Base-by-base conservation (phyloP, 2,797 vertebrate genomes). In the Enteromius anoplus region DNA sequence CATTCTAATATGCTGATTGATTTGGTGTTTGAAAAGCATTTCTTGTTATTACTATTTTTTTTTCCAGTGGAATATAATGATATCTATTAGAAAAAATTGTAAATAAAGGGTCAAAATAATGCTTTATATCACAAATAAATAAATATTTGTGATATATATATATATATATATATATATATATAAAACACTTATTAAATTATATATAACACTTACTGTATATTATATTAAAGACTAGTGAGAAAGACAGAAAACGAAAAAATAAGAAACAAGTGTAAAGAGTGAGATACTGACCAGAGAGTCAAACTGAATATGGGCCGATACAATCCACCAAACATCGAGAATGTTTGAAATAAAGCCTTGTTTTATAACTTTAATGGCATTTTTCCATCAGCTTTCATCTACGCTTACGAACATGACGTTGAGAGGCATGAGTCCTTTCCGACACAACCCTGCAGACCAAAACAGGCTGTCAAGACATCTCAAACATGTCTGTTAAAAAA, bases 401-500 rank as follows among this genome's bases (percentile, higher is more conserved):
- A 34, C 11, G 3, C n/a, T 75, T 81, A 37, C 12, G 23, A 51
- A 82, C 70, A 65, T 65, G 70, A 72, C 21, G 11, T 53, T 81
- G 42, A 81, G 42, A 81, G 58, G 69, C 80, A 65, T 3, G n/a
- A 73, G n/a, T 26, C 21, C 19, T 51, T 64, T 73, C 55, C 80
- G 64, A 12, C 8, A 9, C 45, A 51, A 81, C 80, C 51, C 66
- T 9, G 3, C 34, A 70, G 49, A 71, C 68, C 79, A 64, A 81
- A 81, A 72, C 60, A 73, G 0, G 1, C 58, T 42, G 58, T 82
- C 81, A 68, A 55, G 49, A 45, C 72, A n/a, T 66, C 80, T 76
- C 72, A 82, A 82, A 82, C 81, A 82, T 45, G 51, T 53, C 81
- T 32, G 29, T 75, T 66, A 34, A 75, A 82, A 82, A 82, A 64